A percentile compares a stretch with the other conserved stretches of the same genome.
Conservation (phyloP, 2,888 invertebrate genomes). For the Sminthurinus aureus region DNA sequence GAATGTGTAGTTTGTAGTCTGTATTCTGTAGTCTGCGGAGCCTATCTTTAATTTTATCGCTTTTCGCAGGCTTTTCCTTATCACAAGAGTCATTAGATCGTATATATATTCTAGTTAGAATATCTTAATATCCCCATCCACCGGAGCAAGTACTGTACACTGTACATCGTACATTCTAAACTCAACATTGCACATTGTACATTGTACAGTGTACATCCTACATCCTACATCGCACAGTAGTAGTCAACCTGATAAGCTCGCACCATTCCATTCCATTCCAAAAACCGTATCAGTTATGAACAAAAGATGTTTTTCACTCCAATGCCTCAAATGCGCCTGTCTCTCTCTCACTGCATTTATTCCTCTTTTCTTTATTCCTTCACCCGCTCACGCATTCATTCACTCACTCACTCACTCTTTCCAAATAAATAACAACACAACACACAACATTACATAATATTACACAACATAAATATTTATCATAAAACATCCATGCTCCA, state of each 20-base stretch:
- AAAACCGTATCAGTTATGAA: constrained; percentile 53
- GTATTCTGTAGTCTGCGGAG: not conserved
- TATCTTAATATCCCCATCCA: constrained; percentile 62
- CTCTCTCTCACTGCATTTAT: constrained; percentile 43
- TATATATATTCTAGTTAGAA: constrained; percentile 53
- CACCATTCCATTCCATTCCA: constrained; percentile 52
- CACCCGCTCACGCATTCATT: not conserved
- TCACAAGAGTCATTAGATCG: constrained; percentile 60
- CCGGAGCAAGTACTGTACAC: constrained; percentile 50
- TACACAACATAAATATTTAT: too few relatives aligned
- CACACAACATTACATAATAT: not conserved
- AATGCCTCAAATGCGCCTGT: constrained; percentile 51
- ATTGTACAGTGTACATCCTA: too few relatives aligned
- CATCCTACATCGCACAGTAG: constrained; percentile 42
- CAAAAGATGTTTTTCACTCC: constrained; percentile 56
- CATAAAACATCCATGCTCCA: too few relatives aligned
- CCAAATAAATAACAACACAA: constrained; percentile 1
- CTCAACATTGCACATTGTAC: too few relatives aligned
- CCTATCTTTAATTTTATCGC: not conserved
- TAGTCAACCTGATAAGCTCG: constrained; percentile 58
- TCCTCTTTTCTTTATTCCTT: constrained; percentile 14
- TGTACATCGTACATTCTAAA: too few relatives aligned
- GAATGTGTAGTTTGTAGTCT: too few relatives aligned
- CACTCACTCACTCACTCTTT: not conserved
- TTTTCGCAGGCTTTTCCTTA: constrained; percentile 61